These are phyloP conservation scores for Anthopleura xanthogrammica DNA, from an alignment of 92 coral and sea anemone genomes.

Conservation along the genomic window DNA sequence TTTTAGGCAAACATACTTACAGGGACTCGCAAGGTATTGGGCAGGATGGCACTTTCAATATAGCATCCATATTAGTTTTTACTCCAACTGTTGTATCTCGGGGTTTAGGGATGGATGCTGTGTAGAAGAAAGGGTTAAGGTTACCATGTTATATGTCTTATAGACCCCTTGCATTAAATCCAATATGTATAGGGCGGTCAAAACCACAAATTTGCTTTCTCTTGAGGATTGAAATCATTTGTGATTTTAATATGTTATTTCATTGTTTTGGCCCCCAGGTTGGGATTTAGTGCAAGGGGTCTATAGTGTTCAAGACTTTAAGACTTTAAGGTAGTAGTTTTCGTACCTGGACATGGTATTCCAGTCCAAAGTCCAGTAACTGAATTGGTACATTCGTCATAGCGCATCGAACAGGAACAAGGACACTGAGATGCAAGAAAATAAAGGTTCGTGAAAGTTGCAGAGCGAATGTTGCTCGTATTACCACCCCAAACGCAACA, in stretches of 20 bases:
- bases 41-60: background rate
- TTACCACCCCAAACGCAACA: too few species aligned
- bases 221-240: too few species aligned
- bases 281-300: too few species aligned
- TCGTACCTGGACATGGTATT: constrained; percentile 61
- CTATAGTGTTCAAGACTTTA: too few species aligned
- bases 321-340: too few species aligned
- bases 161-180: background rate
- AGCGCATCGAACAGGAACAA: constrained; percentile 68
- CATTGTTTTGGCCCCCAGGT: too few species aligned
- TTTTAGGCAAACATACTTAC: background rate
- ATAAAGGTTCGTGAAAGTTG: background rate
- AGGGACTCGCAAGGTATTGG: background rate
- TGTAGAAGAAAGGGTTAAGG: background rate
- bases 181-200: too few species aligned
- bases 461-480: too few species aligned
- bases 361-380: constrained; percentile 54
- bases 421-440: constrained; percentile 41
- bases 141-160: background rate
- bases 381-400: constrained; percentile 64
- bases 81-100: background rate
- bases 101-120: background rate
- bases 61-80: background rate
- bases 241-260: too few species aligned
- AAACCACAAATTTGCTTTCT: too few species aligned